Conservation (phyloP, 2,888 invertebrate genomes). For the Cheilosia variabilis region DNA sequence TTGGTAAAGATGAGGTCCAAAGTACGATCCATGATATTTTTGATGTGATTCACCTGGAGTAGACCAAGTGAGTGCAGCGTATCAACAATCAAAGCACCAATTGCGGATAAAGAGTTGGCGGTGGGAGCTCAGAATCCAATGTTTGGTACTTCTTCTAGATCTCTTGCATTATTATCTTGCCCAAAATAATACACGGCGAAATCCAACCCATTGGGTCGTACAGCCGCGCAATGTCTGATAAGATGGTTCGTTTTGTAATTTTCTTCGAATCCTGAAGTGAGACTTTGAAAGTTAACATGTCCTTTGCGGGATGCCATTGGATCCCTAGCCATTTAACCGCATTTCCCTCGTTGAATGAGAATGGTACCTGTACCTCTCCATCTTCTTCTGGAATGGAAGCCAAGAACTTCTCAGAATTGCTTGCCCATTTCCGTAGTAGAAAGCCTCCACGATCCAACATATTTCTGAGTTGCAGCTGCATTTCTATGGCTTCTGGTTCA, state of each 20-base stretch:
- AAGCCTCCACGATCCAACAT: background rate
- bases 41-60: no score
- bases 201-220: conserved; percentile 71
- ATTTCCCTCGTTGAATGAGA: conserved; percentile 1
- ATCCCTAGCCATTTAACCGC: background rate
- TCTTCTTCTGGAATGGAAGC: background rate
- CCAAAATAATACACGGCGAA: conserved; percentile 52
- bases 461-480: background rate
- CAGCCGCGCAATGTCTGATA: conserved; percentile 57
- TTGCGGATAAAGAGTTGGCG: no score
- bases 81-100: no score
- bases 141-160: conserved; percentile 54
- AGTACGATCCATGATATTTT: no score
- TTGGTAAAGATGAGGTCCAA: no score
- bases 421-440: conserved; percentile 24
- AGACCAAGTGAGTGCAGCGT: no score
- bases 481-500: conserved; percentile 12
- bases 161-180: conserved; percentile 68
- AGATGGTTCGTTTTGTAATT: conserved; percentile 26
- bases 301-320: no score
- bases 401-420: conserved; percentile 20
- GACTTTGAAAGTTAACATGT: conserved; percentile 6
- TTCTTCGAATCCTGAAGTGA: background rate
- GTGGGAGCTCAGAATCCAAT: conserved; percentile 54
- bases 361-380: background rate